These are phyloP conservation scores for Cataglyphis rosenhaueri DNA, from an alignment of 2,888 invertebrate species.

Conservation along the genomic window DNA sequence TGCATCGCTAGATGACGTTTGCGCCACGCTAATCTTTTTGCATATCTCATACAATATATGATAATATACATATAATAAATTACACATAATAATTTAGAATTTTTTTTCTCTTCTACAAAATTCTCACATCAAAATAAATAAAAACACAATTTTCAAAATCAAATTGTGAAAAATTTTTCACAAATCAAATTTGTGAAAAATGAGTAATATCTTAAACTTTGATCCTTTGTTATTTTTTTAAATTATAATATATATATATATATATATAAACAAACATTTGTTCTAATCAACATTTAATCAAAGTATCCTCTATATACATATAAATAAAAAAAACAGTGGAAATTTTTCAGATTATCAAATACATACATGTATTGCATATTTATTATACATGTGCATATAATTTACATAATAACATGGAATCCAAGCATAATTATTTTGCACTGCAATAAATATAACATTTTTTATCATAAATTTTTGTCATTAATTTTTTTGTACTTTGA, in stretches of 20 bases:
- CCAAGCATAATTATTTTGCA: too few species aligned
- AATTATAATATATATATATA: not conserved
- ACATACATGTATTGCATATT: too few species aligned
- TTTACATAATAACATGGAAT: too few species aligned
- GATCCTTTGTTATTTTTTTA: not conserved
- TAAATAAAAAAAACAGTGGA: too few species aligned
- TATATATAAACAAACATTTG: too few species aligned
- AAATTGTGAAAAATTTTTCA: not conserved
- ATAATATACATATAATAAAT: not conserved
- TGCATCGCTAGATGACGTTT: constrained; percentile 40
- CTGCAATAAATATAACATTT: too few species aligned
- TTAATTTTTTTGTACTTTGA: too few species aligned
- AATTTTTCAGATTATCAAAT: too few species aligned
- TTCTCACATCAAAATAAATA: not conserved
- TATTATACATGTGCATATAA: too few species aligned
- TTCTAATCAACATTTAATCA: too few species aligned
- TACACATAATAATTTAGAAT: not conserved
- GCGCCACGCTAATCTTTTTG: constrained; percentile 21
- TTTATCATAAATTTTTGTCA: too few species aligned
- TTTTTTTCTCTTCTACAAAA: not conserved
- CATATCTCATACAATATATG: not conserved
- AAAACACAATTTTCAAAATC: not conserved
- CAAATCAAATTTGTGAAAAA: not conserved
- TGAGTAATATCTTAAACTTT: not conserved
- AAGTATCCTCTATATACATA: too few species aligned